Base-by-base conservation (phyloP, 2,888 invertebrate species). In the Dolichopus griseipennis region DNA sequence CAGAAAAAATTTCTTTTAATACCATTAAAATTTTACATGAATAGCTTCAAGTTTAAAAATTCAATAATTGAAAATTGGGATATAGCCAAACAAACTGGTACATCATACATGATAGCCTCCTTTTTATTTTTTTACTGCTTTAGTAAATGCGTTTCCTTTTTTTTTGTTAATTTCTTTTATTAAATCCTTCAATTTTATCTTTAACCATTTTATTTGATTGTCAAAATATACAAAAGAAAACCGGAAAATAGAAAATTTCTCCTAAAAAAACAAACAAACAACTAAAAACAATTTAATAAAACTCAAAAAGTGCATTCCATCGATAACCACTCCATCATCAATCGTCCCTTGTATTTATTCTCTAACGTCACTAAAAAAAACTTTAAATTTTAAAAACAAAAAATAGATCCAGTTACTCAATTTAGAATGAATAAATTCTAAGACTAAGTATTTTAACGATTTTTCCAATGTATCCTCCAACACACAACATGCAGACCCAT, bases 61-160 rank as follows among this genome's bases (percentile, higher is more conserved):
- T 73, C 75, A 76, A 76, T 78, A 77, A 77, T 75, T 76, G 76
- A 76, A 78, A n/a, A 76, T 74, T 75, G 72, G 74, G 73, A 75
- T 75, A 74, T 73, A 72, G 74, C 73, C 73, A 70, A 74, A 75
- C 52, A 52, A 52, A 7, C 12, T 37, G 15, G 27, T 27, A 27
- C 27, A 27, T 27, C 15, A 52, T 52, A n/a, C 52, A 18, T 52
- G 52, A 52, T 52, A 18, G 52, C 52, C 52, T 12, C 15, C 2
- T 52, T 15, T 52, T 15, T 10, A 43, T 43, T 4, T n/a, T 52
- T 52, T 27, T 27, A 27, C n/a, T 27, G 27, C 5, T 27, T 27
- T 27, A 4, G 3, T 27, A 27, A 27, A 27, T 27, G n/a, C n/a
- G 27, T 27, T 27, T 27, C 2, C 2, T 27, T 27, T 27, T 27